phyloP scores from a whole-genome alignment of 2,888 invertebrate genomes.

The Leucozona laternaria region DNA sequence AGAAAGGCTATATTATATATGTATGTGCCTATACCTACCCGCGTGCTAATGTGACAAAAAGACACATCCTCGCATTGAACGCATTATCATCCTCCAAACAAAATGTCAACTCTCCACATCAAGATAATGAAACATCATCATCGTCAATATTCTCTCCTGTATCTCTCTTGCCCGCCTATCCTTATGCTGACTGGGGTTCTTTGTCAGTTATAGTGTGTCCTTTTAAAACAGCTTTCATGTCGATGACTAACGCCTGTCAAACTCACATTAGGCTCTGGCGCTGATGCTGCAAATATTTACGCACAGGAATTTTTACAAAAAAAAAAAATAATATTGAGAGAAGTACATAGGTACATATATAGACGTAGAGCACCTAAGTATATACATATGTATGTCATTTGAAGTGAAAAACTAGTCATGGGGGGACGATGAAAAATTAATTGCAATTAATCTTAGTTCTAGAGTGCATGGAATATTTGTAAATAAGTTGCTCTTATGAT shows the following conservation, averaged over 20 bases:
- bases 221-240: constrained; percentile 38
- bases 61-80: constrained; percentile 60
- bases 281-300: constrained; percentile 64
- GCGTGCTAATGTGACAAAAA: constrained; percentile 68
- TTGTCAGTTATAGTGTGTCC: constrained; percentile 31
- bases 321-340: not conserved
- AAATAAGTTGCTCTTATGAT: not conserved
- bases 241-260: constrained; percentile 52
- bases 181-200: not conserved
- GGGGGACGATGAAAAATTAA: constrained; percentile 67
- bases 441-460: constrained; percentile 68
- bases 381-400: not conserved
- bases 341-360: too few species aligned
- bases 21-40: not conserved
- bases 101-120: constrained; percentile 61
- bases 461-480: constrained; percentile 13
- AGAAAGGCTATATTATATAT: too few species aligned
- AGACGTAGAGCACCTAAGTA: not conserved
- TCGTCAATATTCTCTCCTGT: constrained; percentile 1
- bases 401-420: not conserved
- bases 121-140: constrained; percentile 67
- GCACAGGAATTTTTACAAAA: constrained; percentile 47
- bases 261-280: constrained; percentile 55
- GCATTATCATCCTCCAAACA: constrained; percentile 51
- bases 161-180: not conserved